Conservation (phyloP, 2,113 vertebrate species). For the Isurus oxyrinchus region DNA sequence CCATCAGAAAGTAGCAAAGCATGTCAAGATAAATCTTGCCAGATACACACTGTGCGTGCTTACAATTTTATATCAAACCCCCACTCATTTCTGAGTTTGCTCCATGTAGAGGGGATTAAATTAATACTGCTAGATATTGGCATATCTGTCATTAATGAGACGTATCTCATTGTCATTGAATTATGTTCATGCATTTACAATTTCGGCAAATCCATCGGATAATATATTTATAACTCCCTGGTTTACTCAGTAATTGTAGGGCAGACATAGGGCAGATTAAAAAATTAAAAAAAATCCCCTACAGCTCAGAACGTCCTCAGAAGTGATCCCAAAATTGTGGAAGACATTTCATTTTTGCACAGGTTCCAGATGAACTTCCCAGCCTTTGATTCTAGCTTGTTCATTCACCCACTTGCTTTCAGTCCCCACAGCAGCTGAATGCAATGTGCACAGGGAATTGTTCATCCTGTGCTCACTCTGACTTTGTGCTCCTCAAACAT, state of each 20-base stretch:
- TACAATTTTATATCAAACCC: neutral
- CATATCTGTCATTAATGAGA: neutral
- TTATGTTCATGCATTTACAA: neutral
- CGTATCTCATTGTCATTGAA: neutral
- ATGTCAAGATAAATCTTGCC: neutral
- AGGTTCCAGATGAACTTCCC: neutral
- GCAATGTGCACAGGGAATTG: neutral
- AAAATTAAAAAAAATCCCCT: neutral
- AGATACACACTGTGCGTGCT: neutral
- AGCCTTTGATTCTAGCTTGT: neutral
- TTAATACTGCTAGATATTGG: neutral
- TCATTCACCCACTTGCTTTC: neutral
- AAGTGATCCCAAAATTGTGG: neutral
- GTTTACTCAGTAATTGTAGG: neutral
- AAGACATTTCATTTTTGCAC: neutral
- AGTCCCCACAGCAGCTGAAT: neutral
- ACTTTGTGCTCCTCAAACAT: neutral
- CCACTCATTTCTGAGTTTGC: neutral
- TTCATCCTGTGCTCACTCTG: neutral
- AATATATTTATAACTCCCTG: neutral
- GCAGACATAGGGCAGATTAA: neutral
- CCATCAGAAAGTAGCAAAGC: neutral
- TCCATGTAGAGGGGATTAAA: neutral
- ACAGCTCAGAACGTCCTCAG: neutral
- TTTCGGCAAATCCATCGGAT: neutral